Percentiles rank a stretch among this genome's conserved stretches.
Conservation (phyloP, 2,113 vertebrate genomes). For the Choloepus hoffmanni region DNA sequence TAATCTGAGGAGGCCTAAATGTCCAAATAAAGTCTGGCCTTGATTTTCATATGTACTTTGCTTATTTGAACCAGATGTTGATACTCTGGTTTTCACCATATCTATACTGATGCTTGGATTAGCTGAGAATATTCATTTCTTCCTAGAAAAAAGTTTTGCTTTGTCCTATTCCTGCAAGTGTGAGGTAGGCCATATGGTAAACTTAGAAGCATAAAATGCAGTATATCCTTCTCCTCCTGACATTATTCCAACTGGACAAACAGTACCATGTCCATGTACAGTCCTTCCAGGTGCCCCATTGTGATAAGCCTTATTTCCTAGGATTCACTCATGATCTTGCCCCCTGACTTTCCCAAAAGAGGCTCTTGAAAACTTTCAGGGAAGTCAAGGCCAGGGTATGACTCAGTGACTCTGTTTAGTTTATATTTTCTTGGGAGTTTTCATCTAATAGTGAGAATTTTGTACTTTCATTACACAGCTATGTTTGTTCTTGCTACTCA, state of each 20-base stretch:
- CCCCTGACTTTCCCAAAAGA: background rate
- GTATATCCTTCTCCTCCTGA: background rate
- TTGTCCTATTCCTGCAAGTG: background rate
- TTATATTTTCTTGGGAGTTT: background rate
- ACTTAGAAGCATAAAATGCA: background rate
- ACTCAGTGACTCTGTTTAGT: background rate
- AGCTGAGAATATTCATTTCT: background rate
- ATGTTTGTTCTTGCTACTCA: background rate
- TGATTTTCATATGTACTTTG: background rate
- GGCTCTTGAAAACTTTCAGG: background rate
- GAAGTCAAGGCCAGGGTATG: background rate
- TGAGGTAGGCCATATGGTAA: background rate
- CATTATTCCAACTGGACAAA: background rate
- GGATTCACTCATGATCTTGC: background rate
- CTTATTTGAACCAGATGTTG: background rate
- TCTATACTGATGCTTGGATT: background rate
- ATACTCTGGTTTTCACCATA: background rate
- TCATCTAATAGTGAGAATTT: background rate
- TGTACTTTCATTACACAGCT: background rate
- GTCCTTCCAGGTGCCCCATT: background rate
- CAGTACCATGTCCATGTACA: background rate
- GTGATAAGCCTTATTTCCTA: background rate
- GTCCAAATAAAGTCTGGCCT: background rate
- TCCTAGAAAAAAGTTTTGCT: background rate
- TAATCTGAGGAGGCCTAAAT: background rate